phyloP scores from a whole-genome alignment of 1,140 invertebrate species.

The Zaprionus lachaisei region DNA sequence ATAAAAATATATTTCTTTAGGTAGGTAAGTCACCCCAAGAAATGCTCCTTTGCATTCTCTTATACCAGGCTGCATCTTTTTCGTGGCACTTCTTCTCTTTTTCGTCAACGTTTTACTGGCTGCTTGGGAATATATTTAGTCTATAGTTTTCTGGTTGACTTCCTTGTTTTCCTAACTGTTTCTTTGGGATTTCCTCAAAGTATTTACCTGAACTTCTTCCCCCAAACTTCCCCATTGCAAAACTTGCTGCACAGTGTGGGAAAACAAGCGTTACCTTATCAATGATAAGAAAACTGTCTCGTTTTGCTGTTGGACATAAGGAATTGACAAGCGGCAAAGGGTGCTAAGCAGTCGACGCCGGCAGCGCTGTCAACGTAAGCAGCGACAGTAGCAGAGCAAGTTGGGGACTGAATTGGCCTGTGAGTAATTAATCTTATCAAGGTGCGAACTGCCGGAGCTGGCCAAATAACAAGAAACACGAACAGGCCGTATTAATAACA shows the following conservation, averaged over 20 bases:
- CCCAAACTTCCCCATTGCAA: not conserved
- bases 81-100: too few relatives aligned
- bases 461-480: slow-evolving; percentile 54
- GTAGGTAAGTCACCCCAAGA: too few relatives aligned
- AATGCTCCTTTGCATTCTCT: too few relatives aligned
- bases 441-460: slow-evolving; percentile 20
- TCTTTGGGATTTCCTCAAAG: too few relatives aligned
- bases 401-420: slow-evolving; percentile 29
- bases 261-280: slow-evolving; percentile 25
- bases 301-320: slow-evolving; percentile 45
- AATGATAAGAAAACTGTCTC: slow-evolving; percentile 36
- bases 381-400: not conserved
- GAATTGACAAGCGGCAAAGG: slow-evolving; percentile 27
- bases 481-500: slow-evolving; percentile 56
- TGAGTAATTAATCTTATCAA: slow-evolving; percentile 64
- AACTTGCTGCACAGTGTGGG: slow-evolving; percentile 30
- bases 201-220: not conserved
- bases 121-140: too few relatives aligned
- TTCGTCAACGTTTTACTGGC: too few relatives aligned
- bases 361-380: not conserved
- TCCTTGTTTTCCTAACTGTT: too few relatives aligned
- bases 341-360: slow-evolving; percentile 11
- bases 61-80: too few relatives aligned
- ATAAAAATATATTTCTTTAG: too few relatives aligned
- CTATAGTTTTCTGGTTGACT: too few relatives aligned